phyloP scores from a whole-genome alignment of 1,140 invertebrate genomes.

The Coptotermes formosanus region DNA sequence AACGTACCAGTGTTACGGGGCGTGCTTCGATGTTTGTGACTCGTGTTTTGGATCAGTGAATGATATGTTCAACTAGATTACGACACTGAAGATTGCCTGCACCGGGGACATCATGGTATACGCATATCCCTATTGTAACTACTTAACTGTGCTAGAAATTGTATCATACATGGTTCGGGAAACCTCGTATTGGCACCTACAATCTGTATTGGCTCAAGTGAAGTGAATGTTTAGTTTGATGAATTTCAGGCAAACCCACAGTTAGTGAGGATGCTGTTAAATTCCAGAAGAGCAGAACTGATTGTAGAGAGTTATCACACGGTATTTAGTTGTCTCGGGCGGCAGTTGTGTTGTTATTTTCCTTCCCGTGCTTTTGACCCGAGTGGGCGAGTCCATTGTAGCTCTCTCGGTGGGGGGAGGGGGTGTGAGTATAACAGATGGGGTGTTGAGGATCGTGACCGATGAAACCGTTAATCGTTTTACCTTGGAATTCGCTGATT shows the following conservation, averaged over 20 bases:
- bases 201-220: conserved; percentile 6
- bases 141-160: conserved; percentile 30
- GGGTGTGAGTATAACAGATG: conserved; percentile 35
- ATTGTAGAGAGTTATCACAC: not conserved
- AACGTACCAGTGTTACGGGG: conserved; percentile 33
- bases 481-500: conserved; percentile 16
- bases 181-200: conserved; percentile 23
- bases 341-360: conserved; percentile 33
- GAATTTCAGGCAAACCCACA: not conserved
- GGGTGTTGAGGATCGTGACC: conserved; percentile 32
- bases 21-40: conserved; percentile 34
- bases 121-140: conserved; percentile 28
- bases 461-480: conserved; percentile 35
- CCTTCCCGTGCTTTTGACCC: conserved; percentile 36
- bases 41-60: conserved; percentile 34
- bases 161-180: conserved; percentile 32
- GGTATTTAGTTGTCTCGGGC: not conserved
- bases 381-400: conserved; percentile 36
- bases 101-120: conserved; percentile 32
- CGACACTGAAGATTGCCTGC: conserved; percentile 23
- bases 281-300: not conserved
- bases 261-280: conserved; percentile 8
- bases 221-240: conserved; percentile 13
- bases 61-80: conserved; percentile 31
- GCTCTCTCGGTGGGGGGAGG: conserved; percentile 29